A percentile compares a stretch with the other conserved stretches of the same genome.
These are phyloP conservation scores for Cecropterus lyciades DNA, from an alignment of 1,140 invertebrate genomes.

Conservation along the genomic window DNA sequence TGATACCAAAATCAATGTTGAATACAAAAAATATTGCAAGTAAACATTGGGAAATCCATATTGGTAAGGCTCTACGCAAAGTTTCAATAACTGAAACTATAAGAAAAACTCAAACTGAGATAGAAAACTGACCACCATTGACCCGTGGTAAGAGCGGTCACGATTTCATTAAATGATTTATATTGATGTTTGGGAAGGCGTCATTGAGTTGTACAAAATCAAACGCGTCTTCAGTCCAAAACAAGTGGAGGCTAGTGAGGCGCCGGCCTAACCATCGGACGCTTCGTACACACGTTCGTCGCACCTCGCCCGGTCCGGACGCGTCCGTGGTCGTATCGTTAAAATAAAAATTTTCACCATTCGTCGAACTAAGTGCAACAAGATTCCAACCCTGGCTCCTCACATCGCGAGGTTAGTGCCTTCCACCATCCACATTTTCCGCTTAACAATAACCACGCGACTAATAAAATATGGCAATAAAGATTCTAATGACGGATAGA, in stretches of 20 bases:
- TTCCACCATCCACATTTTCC: slow-evolving; percentile 2
- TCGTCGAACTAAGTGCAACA: slow-evolving; percentile 33
- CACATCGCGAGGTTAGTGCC: slow-evolving; percentile 41
- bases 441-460: slow-evolving; percentile 33
- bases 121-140: neutral
- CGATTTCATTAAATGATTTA: slow-evolving; percentile 29
- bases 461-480: slow-evolving; percentile 59
- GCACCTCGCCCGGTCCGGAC: slow-evolving; percentile 45
- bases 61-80: too few relatives aligned
- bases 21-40: too few relatives aligned
- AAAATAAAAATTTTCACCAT: neutral
- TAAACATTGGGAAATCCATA: too few relatives aligned
- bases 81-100: too few relatives aligned
- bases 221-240: slow-evolving; percentile 40
- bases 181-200: slow-evolving; percentile 40
- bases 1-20: too few relatives aligned
- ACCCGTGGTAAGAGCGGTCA: slow-evolving; percentile 22
- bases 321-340: slow-evolving; percentile 33
- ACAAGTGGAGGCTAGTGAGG: slow-evolving; percentile 37
- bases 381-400: slow-evolving; percentile 22
- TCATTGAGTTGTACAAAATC: slow-evolving; percentile 47
- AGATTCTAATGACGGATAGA: slow-evolving; percentile 43
- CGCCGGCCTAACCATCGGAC: slow-evolving; percentile 23
- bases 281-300: slow-evolving; percentile 46
- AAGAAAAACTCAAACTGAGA: too few relatives aligned